These are phyloP conservation scores for Synergus itoensis DNA, from an alignment of 2,888 invertebrate species.

Conservation along the genomic window DNA sequence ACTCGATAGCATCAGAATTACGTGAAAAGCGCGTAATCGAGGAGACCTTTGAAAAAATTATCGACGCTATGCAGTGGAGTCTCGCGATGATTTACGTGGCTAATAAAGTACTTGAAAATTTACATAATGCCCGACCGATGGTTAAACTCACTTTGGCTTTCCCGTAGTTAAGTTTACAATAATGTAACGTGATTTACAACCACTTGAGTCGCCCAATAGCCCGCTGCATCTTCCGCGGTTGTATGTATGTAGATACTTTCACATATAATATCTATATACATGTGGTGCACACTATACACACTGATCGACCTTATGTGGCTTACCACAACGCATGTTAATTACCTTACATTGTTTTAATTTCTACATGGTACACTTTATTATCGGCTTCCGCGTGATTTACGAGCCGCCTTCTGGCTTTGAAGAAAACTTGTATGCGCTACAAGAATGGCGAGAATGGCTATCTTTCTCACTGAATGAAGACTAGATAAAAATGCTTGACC, in stretches of 20 bases:
- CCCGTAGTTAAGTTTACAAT: conserved; percentile 64
- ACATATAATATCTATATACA: background rate
- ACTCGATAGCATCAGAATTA: conserved; percentile 9
- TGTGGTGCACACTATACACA: background rate
- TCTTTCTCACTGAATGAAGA: conserved; percentile 35
- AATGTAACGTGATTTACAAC: conserved; percentile 69
- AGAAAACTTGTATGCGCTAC: conserved; percentile 4
- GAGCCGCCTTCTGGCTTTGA: conserved; percentile 41
- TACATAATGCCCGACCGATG: conserved; percentile 65
- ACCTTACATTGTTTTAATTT: conserved; percentile 67
- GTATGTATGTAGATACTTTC: conserved; percentile 4
- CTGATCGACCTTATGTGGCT: conserved; percentile 31
- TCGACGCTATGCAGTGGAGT: background rate
- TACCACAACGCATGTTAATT: conserved; percentile 65
- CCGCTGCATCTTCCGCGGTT: conserved; percentile 40
- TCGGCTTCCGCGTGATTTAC: conserved; percentile 62
- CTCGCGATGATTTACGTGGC: conserved; percentile 64
- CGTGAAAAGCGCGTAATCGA: conserved; percentile 15
- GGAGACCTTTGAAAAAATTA: background rate
- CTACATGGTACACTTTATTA: conserved; percentile 59
- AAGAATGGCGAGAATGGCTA: conserved; percentile 7
- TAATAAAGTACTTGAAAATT: conserved; percentile 70
- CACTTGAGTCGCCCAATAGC: conserved; percentile 52
- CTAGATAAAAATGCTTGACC: conserved; percentile 27
- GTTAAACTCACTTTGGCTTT: conserved; percentile 57